Evolutionary conservation across 2,797 vertebrate species (phyloP), one percentile per base, ranked within the genome.

Genomic region (Semaprochilodus insignis): DNA sequence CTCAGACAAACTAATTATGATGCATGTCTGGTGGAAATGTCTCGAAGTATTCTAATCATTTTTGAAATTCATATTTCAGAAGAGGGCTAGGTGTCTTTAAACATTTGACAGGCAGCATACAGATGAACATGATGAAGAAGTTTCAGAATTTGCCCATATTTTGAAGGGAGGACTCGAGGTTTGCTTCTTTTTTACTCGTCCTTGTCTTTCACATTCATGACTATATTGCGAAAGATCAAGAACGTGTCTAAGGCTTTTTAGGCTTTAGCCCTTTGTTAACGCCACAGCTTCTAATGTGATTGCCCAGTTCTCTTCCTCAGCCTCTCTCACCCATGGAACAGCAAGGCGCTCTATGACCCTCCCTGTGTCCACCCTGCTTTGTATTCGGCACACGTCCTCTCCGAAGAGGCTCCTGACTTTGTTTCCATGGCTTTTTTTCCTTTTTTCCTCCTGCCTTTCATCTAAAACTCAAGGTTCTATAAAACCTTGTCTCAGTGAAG

Each of bases 221-320:
- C 57, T 60, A 40, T 3, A 40, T 6, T 40, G 93, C 93, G 88
- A 89, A 91, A 92, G 90, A 92, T 91, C 90, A 88, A 72, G 52
- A 77, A 89, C 86, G 93, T 40, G 90, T 91, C 90, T 88, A 82
- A 82, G 84, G 65, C 67, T 90, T 87, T 90, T 89, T 90, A 89
- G 92, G 89, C 91, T 92, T 92, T 91, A 91, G 91, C 88, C 91
- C 88, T 89, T 76, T 77, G 90, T 84, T 65, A 34, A 88, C 87
- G 86, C 90, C 88, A 88, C 85, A 88, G 88, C 87, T 88, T 88
- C 86, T 93, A 94, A 93, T 93, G 86, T 91, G 92, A 94, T 94
- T 95, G 94, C 92, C 92, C 91, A 78, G 31, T 88, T 81, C 91
- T 88, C 79, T 54, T 71, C 34, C 13, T 8, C 21, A 21, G 77